Evolutionary conservation across 2,888 invertebrate species (phyloP).

Genomic region (Julus scanicus): DNA sequence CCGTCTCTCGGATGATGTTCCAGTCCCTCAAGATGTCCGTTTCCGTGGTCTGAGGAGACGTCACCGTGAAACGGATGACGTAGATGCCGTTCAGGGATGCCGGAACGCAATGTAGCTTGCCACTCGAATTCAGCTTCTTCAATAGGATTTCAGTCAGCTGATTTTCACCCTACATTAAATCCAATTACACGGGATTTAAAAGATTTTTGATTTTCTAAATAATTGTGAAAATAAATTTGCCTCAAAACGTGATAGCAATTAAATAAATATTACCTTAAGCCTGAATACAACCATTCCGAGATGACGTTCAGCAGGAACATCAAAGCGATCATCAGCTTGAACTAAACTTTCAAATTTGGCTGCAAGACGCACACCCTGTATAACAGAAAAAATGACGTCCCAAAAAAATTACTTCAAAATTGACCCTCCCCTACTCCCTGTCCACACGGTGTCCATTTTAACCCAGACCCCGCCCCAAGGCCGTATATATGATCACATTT

Average conservation of each 20-base stretch:
- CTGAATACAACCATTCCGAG: constrained; percentile 92
- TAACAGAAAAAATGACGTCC: neutral
- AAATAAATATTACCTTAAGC: constrained; percentile 67
- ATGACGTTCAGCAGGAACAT: constrained; percentile 87
- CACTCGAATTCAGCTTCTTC: constrained; percentile 86
- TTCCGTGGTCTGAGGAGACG: constrained; percentile 80
- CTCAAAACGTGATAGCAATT: constrained; percentile 3
- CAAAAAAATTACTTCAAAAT: too few relatives aligned
- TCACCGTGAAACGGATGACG: constrained; percentile 93
- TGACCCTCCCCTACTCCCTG: too few relatives aligned
- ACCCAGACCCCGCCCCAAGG: too few relatives aligned
- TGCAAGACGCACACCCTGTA: constrained; percentile 86
- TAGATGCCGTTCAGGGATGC: constrained; percentile 84
- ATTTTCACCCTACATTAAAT: constrained; percentile 75
- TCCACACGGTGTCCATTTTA: too few relatives aligned
- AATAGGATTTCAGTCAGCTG: constrained; percentile 83
- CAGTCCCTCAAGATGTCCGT: constrained; percentile 80
- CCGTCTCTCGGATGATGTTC: constrained; percentile 69
- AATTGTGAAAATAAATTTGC: too few relatives aligned
- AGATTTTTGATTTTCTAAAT: neutral
- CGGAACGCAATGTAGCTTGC: constrained; percentile 92
- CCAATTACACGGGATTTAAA: too few relatives aligned
- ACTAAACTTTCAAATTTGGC: constrained; percentile 90
- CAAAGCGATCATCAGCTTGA: constrained; percentile 84
- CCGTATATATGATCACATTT: too few relatives aligned